Evolutionary conservation across 1,140 invertebrate species (phyloP), one percentile per base, ranked within the genome.

Genomic region (Nebria ingens): DNA sequence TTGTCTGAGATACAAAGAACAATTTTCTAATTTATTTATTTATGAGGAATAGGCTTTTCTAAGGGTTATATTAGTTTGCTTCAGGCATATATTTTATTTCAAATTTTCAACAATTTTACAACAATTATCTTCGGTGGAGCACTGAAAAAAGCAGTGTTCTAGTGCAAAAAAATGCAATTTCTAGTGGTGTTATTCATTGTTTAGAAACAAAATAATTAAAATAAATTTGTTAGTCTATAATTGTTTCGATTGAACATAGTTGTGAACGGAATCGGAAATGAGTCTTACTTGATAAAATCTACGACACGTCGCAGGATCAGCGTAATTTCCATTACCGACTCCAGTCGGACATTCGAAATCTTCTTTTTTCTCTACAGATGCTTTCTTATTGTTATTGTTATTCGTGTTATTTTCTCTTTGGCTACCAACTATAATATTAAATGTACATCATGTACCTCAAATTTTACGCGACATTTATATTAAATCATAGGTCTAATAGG

Each of bases 241-340:
- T 34, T 6, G 25, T 34, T n/a, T n/a, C n/a, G n/a, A n/a, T n/a
- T 9, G n/a, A 9, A 34, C n/a, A 6, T 34, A n/a, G 25, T 34
- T 34, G n/a, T 34, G 25, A 9, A 34, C n/a, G 25, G n/a, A n/a
- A n/a, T n/a, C n/a, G 9, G 29, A 34, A 49, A 6, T 17, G 19
- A 49, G 13, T 15, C 17, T 11, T 54, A 38, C 52, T 77, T 91
- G 88, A 72, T 91, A 92, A 75, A 93, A 93, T 64, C 88, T 77
- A 58, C 89, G 78, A 65, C 90, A 93, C 4, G 87, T 91, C 15
- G 78, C 83, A 2, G 90, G 90, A 74, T 94, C 90, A n/a, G 90
- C 89, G 70, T 86, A 93, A 65, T 92, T 91, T 52, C 91, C 91
- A 68, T 91, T 91, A 58, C 87, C 91, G 61, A 82, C 79, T 17